Evolutionary conservation across 2,113 vertebrate species (phyloP).

Genomic region (Ciconia maguari): DNA sequence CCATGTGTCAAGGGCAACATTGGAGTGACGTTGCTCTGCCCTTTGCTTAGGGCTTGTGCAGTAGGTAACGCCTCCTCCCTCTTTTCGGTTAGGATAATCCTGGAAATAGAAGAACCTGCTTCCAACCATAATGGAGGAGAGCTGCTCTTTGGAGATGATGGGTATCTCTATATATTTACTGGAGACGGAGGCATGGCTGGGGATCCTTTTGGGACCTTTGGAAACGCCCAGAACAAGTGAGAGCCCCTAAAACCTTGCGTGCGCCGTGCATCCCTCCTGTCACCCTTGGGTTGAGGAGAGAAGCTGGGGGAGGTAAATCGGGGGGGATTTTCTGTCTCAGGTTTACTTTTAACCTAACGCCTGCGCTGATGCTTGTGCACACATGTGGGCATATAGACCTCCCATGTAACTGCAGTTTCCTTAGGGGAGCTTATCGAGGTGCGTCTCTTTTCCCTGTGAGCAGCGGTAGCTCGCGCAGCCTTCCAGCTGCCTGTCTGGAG

Average conservation of each 20-base stretch:
- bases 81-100: conserved; percentile 80
- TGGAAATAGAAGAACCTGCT: conserved; percentile 94
- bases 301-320: not conserved
- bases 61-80: not conserved
- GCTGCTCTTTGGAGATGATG: conserved; percentile 91
- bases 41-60: not conserved
- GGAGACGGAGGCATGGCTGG: conserved; percentile 97
- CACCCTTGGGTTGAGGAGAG: not conserved
- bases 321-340: not conserved
- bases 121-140: conserved; percentile 97
- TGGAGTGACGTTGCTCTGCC: not conserved
- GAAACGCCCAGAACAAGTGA: conserved; percentile 97
- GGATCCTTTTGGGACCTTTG: conserved; percentile 92
- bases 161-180: conserved; percentile 94
- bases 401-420: not conserved
- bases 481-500: not conserved
- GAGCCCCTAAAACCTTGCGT: not conserved
- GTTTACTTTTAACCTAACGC: not conserved
- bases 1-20: not conserved
- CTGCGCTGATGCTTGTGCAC: not conserved
- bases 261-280: too few relatives aligned
- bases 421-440: not conserved
- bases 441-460: too few relatives aligned
- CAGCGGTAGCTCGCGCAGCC: not conserved
- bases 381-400: too few relatives aligned